Conservation (phyloP, 2,113 vertebrate genomes). For the Suricata suricatta region DNA sequence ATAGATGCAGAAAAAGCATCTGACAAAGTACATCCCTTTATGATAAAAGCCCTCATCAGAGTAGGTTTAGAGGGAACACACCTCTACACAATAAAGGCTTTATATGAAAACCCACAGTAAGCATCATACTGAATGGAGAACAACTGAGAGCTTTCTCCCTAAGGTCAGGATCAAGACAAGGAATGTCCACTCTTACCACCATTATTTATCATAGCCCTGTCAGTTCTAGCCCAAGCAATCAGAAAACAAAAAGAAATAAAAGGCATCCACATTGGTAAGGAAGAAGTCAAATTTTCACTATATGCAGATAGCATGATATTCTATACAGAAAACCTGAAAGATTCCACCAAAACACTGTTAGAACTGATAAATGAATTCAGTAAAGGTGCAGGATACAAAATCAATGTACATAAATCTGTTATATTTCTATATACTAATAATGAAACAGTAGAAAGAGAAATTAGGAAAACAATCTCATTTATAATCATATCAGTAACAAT, state of each 20-base stretch:
- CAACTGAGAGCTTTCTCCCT: not conserved
- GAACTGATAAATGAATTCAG: not conserved
- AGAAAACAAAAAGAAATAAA: not conserved
- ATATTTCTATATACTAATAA: not conserved
- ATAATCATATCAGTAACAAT: not conserved
- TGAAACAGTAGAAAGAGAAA: not conserved
- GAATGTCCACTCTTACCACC: not conserved
- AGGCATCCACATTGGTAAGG: not conserved
- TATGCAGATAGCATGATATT: not conserved
- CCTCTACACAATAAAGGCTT: not conserved
- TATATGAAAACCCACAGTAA: not conserved
- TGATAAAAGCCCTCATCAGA: not conserved
- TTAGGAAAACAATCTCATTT: not conserved
- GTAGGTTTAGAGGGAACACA: not conserved
- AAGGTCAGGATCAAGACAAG: not conserved
- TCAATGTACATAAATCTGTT: not conserved
- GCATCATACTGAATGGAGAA: not conserved
- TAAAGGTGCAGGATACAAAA: not conserved
- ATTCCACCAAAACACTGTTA: not conserved
- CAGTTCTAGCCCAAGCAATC: not conserved
- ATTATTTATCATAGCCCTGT: not conserved
- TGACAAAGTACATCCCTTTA: not conserved
- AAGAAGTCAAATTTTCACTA: not conserved
- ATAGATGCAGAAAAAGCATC: not conserved
- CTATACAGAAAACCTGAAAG: not conserved